Evolutionary conservation across 2,888 invertebrate species (phyloP).

Genomic region (Digitonthophagus gazella): DNA sequence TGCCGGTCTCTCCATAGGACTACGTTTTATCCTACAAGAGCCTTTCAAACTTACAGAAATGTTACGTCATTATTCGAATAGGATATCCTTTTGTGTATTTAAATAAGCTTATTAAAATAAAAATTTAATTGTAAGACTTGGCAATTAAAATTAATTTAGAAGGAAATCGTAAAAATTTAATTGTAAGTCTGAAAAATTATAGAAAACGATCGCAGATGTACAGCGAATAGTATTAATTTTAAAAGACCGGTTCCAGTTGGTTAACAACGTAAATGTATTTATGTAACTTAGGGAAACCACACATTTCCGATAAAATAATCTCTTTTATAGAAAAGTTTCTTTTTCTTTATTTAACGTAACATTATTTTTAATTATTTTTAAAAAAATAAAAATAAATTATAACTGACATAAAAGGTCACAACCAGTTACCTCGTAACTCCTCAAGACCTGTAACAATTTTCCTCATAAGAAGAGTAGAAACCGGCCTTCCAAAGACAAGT

Average conservation of each 20-base stretch:
- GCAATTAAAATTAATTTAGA: not conserved
- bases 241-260: not conserved
- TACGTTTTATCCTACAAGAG: not conserved
- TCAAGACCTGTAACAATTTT: not conserved
- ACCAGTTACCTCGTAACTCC: not conserved
- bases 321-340: no score
- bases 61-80: not conserved
- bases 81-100: not conserved
- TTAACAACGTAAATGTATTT: not conserved
- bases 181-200: not conserved
- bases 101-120: not conserved
- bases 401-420: not conserved
- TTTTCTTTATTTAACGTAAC: no score
- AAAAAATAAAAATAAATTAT: no score
- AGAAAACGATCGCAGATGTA: not conserved
- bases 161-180: not conserved
- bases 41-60: not conserved
- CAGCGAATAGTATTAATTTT: not conserved
- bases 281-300: not conserved
- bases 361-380: no score
- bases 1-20: not conserved
- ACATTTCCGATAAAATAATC: not conserved
- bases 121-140: not conserved
- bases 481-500: not conserved
- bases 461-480: not conserved